Conservation (phyloP, 2,113 vertebrate genomes). For the Meleagris gallopavo region DNA sequence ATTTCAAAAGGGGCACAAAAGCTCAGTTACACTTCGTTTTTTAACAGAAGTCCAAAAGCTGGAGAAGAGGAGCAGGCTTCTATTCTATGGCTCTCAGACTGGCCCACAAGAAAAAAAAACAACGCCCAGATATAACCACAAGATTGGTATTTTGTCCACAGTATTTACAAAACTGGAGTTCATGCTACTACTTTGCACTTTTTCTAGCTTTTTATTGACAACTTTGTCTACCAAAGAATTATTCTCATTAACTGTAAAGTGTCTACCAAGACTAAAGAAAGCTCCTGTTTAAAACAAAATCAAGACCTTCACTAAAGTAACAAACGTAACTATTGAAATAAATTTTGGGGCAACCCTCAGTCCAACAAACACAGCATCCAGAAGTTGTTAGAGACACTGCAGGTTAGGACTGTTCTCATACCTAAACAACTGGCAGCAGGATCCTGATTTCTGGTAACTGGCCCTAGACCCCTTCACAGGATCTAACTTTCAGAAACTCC, state of each 20-base stretch:
- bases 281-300: not conserved
- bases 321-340: not conserved
- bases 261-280: not conserved
- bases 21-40: not conserved
- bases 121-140: not conserved
- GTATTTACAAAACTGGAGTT: not conserved
- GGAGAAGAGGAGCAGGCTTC: not conserved
- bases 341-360: accelerated
- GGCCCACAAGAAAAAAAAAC: not conserved
- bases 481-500: not conserved
- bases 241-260: not conserved
- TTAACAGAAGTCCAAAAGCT: not conserved
- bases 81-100: not conserved
- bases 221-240: not conserved
- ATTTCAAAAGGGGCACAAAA: not conserved
- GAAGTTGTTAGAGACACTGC: not conserved
- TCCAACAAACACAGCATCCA: not conserved
- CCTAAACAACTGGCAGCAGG: accelerated
- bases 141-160: not conserved
- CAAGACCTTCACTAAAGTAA: not conserved
- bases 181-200: not conserved
- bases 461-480: not conserved
- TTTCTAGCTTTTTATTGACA: not conserved
- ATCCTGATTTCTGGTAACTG: not conserved
- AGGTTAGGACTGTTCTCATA: not conserved